Percentiles rank a stretch among this genome's conserved stretches.
phyloP scores from a whole-genome alignment of 2,888 invertebrate species.

The Caenorhabditis sp. region DNA sequence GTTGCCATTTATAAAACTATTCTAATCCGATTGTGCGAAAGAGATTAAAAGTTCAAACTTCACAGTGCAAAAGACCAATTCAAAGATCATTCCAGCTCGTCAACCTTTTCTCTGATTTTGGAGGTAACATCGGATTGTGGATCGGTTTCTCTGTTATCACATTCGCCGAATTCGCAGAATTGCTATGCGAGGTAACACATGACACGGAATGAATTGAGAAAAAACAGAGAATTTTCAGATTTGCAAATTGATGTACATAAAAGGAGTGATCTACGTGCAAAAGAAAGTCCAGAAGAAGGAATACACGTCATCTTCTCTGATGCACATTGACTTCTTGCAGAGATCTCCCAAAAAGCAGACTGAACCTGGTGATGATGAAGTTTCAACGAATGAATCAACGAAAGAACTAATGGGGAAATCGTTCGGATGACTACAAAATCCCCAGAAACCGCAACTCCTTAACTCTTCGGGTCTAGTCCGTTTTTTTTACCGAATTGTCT shows the following conservation, averaged over 20 bases:
- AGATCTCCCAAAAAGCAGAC: conserved; percentile 37
- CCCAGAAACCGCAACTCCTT: background rate
- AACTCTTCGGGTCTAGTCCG: background rate
- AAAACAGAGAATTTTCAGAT: conserved; percentile 20
- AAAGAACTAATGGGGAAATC: conserved; percentile 50
- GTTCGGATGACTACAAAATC: conserved; percentile 12
- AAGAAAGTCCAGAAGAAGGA: conserved; percentile 49
- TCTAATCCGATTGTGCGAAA: conserved; percentile 29
- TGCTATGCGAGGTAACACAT: conserved; percentile 64
- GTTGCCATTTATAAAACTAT: background rate
- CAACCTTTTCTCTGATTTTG: conserved; percentile 83
- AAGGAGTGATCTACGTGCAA: conserved; percentile 32
- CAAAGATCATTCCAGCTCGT: conserved; percentile 75
- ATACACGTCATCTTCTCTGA: conserved; percentile 37
- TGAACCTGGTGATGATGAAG: conserved; percentile 47
- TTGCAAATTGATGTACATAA: conserved; percentile 40
- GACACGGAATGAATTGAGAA: background rate
- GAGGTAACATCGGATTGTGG: conserved; percentile 83
- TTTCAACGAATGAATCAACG: conserved; percentile 53
- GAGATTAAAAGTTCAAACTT: conserved; percentile 33
- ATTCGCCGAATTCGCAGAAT: conserved; percentile 70
- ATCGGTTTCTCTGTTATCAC: conserved; percentile 83
- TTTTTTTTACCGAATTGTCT: background rate
- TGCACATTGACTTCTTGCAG: conserved; percentile 50
- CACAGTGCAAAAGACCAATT: background rate